phyloP scores from a whole-genome alignment of 2,797 vertebrate species.

The Aulostomus chinensis region DNA sequence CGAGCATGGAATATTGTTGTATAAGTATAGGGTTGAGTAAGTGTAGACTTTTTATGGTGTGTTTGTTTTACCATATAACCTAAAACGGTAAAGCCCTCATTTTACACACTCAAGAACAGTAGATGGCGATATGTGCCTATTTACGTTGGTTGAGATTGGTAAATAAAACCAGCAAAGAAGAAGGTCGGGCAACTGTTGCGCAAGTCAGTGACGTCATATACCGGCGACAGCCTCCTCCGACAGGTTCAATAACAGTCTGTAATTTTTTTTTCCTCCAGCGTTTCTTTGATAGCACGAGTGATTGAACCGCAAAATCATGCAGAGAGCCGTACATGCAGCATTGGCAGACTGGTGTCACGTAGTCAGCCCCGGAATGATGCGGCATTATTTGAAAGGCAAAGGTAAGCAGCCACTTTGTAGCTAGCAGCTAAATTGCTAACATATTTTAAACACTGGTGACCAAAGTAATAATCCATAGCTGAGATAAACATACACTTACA shows the following conservation, averaged over 20 bases:
- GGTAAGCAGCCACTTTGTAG: conserved; percentile 46
- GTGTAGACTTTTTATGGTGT: too few relatives aligned
- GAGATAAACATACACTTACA: too few relatives aligned
- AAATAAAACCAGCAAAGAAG: too few relatives aligned
- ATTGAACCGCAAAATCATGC: conserved; percentile 40
- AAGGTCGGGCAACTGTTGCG: not conserved
- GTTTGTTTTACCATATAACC: too few relatives aligned
- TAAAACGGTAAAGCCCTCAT: too few relatives aligned
- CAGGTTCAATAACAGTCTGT: conserved; percentile 63
- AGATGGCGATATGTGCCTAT: too few relatives aligned
- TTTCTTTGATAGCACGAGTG: not conserved
- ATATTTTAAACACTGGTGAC: conserved; percentile 52
- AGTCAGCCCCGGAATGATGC: conserved; percentile 30
- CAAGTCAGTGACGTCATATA: conserved; percentile 52
- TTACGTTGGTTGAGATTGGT: too few relatives aligned
- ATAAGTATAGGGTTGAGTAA: too few relatives aligned
- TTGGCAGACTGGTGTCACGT: conserved; percentile 7
- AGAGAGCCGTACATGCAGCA: conserved; percentile 26
- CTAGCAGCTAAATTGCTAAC: conserved; percentile 25
- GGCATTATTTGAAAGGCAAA: conserved; percentile 54
- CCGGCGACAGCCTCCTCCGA: conserved; percentile 36
- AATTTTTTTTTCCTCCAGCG: not conserved
- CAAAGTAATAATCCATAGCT: too few relatives aligned
- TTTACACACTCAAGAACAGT: too few relatives aligned
- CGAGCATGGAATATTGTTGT: too few relatives aligned